A percentile compares a stretch with the other conserved stretches of the same genome.
Evolutionary conservation across 35 echinoderm and acorn worm genomes (phyloP).

Genomic region (Ptychodera flava): DNA sequence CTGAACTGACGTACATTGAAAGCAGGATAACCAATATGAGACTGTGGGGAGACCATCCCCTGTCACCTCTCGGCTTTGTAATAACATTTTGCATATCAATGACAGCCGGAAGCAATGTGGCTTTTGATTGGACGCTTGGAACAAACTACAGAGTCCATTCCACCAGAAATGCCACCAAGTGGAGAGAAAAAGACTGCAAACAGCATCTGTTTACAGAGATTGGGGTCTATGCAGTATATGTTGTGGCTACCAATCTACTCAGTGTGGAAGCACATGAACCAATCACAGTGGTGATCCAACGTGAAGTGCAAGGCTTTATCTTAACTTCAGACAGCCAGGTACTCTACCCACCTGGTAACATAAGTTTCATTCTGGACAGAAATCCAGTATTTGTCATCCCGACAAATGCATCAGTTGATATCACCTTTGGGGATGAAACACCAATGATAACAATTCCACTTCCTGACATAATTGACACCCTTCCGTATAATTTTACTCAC

Average conservation of each 20-base stretch:
- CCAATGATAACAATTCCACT: neutral
- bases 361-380: slow-evolving; percentile 39
- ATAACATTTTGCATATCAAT: slow-evolving; percentile 46
- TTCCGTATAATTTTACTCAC: neutral
- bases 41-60: slow-evolving; percentile 54
- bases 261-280: slow-evolving; percentile 21
- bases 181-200: neutral
- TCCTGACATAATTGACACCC: neutral
- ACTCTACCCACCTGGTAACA: slow-evolving; percentile 49
- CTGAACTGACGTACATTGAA: slow-evolving; percentile 52
- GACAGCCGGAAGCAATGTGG: slow-evolving; percentile 38
- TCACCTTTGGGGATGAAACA: slow-evolving; percentile 35
- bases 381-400: slow-evolving; percentile 39
- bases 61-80: slow-evolving; percentile 33
- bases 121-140: slow-evolving; percentile 67
- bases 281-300: slow-evolving; percentile 44
- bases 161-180: slow-evolving; percentile 9
- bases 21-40: slow-evolving; percentile 36
- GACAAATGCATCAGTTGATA: slow-evolving; percentile 37
- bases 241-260: slow-evolving; percentile 44
- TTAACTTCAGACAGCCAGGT: slow-evolving; percentile 25
- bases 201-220: slow-evolving; percentile 54
- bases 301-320: slow-evolving; percentile 45
- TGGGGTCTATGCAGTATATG: slow-evolving; percentile 55
- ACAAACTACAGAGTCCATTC: slow-evolving; percentile 44